Percentiles rank a stretch among this genome's conserved stretches.
These are phyloP conservation scores for Nowickia ferox DNA, from an alignment of 2,888 invertebrate species.

Conservation along the genomic window DNA sequence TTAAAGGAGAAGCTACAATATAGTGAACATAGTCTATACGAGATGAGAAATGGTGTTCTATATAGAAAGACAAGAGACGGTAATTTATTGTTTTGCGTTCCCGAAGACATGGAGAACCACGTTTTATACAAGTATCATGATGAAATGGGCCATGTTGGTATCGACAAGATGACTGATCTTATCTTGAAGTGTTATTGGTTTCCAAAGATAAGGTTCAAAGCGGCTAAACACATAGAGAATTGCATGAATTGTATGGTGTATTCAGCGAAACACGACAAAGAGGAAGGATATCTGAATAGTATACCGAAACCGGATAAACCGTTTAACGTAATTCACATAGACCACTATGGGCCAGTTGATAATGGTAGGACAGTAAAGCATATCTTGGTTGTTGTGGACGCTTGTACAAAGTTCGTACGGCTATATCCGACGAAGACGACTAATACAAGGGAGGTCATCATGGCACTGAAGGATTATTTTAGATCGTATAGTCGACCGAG, in stretches of 20 bases:
- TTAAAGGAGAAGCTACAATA: too few relatives aligned
- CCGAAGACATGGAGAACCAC: background rate
- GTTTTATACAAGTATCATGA: background rate
- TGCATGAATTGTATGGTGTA: background rate
- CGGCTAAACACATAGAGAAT: too few relatives aligned
- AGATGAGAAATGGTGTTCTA: background rate
- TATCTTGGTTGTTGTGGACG: too few relatives aligned
- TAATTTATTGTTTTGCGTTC: background rate
- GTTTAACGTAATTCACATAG: background rate
- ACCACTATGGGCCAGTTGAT: too few relatives aligned
- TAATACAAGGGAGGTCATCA: too few relatives aligned
- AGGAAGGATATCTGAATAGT: background rate
- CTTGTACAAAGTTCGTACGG: too few relatives aligned
- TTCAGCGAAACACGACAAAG: background rate
- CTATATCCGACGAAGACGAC: too few relatives aligned
- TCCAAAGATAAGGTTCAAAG: background rate
- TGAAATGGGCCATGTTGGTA: background rate
- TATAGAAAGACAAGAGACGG: too few relatives aligned
- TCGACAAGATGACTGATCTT: background rate
- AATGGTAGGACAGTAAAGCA: background rate
- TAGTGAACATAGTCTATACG: background rate
- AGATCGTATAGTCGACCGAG: too few relatives aligned
- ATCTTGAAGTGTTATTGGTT: background rate
- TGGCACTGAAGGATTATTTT: too few relatives aligned
- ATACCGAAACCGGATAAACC: background rate